These are phyloP conservation scores for Thamnophis elegans DNA, from an alignment of 2,797 vertebrate genomes.

Conservation along the genomic window DNA sequence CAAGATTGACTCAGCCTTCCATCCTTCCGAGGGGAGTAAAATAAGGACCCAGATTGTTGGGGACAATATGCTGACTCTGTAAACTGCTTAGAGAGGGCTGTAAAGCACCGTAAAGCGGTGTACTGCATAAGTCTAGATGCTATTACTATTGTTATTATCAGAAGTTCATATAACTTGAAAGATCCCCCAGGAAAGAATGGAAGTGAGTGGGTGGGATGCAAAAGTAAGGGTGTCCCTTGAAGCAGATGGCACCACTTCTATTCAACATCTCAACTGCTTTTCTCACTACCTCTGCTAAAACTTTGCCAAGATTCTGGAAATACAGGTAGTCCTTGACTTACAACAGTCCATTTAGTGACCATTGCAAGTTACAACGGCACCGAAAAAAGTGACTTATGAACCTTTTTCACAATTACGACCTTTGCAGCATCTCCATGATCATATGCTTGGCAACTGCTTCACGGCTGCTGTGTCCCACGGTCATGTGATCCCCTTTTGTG, in stretches of 20 bases:
- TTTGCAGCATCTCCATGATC: background rate
- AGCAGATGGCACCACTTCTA: background rate
- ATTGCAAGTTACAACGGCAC: background rate
- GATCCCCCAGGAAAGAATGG: conserved; percentile 28
- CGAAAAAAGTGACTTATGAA: background rate
- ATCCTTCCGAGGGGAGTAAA: too few relatives aligned
- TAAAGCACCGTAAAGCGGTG: too few relatives aligned
- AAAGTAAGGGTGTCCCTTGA: background rate
- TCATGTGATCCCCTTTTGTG: background rate
- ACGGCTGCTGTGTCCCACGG: background rate
- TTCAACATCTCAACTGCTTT: conserved; percentile 14
- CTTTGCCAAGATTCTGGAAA: conserved; percentile 20
- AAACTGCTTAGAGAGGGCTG: too few relatives aligned
- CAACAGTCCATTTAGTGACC: background rate
- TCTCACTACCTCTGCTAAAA: background rate
- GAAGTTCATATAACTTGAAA: background rate
- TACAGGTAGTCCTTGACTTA: background rate
- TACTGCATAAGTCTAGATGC: too few relatives aligned
- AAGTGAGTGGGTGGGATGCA: conserved; percentile 2
- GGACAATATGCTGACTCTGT: too few relatives aligned
- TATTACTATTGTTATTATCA: background rate
- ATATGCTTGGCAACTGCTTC: background rate
- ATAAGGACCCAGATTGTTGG: too few relatives aligned
- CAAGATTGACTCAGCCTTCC: too few relatives aligned
- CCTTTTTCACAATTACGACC: background rate